phyloP scores from a whole-genome alignment of 2,888 invertebrate genomes.

The Nebria brevicollis region DNA sequence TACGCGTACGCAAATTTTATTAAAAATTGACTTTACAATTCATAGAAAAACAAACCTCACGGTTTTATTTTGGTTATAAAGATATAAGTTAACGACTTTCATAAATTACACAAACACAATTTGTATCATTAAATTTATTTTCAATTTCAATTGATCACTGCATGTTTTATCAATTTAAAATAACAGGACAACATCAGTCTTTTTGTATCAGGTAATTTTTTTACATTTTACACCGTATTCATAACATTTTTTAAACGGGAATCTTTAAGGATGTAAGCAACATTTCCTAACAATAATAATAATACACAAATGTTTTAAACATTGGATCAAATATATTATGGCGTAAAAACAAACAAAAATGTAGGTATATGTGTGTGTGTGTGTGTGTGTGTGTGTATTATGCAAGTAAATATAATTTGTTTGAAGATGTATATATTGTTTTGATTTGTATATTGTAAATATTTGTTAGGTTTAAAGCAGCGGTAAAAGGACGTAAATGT shows the following conservation, averaged over 20 bases:
- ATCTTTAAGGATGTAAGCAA: too few species aligned
- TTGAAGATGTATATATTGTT: background rate
- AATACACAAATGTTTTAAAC: too few species aligned
- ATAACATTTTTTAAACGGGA: background rate
- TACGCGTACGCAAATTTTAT: conserved; percentile 14
- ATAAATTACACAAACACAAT: background rate
- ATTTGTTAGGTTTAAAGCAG: background rate
- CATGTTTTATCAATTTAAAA: background rate
- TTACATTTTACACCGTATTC: conserved; percentile 1
- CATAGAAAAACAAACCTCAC: background rate
- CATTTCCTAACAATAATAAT: too few species aligned
- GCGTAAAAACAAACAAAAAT: too few species aligned
- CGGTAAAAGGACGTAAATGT: background rate
- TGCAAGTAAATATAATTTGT: too few species aligned
- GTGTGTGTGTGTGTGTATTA: too few species aligned
- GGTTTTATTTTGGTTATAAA: background rate
- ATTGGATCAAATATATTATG: too few species aligned
- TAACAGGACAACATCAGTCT: conserved; percentile 1
- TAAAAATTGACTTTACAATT: background rate
- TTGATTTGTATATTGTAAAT: background rate
- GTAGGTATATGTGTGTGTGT: too few species aligned
- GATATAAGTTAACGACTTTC: conserved; percentile 1
- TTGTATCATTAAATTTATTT: background rate
- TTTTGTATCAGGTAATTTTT: background rate
- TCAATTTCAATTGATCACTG: background rate